Evolutionary conservation across 2,888 invertebrate species (phyloP), one percentile per base, ranked within the genome.

Genomic region (Anoplius nigerrimus): DNA sequence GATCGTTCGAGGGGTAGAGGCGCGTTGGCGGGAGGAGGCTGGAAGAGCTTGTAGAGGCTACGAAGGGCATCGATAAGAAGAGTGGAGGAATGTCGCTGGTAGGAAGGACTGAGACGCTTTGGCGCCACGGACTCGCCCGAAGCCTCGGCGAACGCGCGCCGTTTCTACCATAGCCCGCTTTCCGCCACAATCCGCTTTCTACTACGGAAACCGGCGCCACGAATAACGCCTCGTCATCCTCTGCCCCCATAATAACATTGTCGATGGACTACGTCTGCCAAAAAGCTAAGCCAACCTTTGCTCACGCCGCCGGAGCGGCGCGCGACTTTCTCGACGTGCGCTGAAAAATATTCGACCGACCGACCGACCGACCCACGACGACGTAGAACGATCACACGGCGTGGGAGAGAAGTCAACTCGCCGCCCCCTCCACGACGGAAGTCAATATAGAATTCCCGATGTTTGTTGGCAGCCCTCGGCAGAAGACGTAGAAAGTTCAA

Each of bases 1-100:
- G n/a, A n/a, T n/a, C n/a, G n/a, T n/a, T n/a, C n/a, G n/a, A n/a
- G n/a, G 48, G n/a, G 16, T 18, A 16, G 16, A 11, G n/a, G 15
- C 15, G 16, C 15, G 42, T 48, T 16, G 8, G 13, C 48, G 48
- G 5, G 5, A 42, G 8, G 42, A 42, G 8, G 42, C 42, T 18
- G 11, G 18, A n/a, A 16, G 16, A 5, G 48, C 5, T 2, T 8
- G 48, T 48, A 18, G n/a, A 48, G n/a, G 48, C 5, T 8, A 16
- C 13, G n/a, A n/a, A n/a, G n/a, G n/a, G 48, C 48, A 8, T 18
- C 48, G 53, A 51, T n/a, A 65, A 34, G 18, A 11, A 43, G 53
- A 55, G 46, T 46, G 34, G 13, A 52, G 66, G 53, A 67, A 75
- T 69, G 76, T 71, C 66, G 59, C 60, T 53, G 16, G 54, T 51